A percentile compares a stretch with the other conserved stretches of the same genome.
Conservation (phyloP, 2,888 invertebrate genomes). For the Leptarthrus brevirostris region DNA sequence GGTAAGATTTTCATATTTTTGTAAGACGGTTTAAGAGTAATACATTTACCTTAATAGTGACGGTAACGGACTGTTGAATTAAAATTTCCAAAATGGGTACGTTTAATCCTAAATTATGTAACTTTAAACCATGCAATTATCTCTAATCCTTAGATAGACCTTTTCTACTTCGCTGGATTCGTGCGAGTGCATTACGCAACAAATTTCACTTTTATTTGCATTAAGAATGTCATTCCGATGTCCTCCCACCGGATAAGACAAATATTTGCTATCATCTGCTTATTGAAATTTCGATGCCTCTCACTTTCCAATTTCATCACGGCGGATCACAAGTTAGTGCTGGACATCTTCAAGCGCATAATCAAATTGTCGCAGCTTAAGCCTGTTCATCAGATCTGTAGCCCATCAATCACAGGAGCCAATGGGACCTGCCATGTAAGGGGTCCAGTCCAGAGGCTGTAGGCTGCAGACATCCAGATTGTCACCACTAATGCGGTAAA, state of each 20-base stretch:
- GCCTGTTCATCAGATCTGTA: conserved; percentile 23
- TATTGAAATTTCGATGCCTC: conserved; percentile 8
- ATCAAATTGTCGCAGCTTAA: conserved; percentile 39
- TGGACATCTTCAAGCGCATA: conserved; percentile 30
- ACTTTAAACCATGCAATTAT: too few species aligned
- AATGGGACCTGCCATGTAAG: background rate
- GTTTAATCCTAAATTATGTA: too few species aligned
- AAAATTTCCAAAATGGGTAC: too few species aligned
- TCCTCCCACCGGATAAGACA: conserved; percentile 34
- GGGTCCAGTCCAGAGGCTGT: conserved; percentile 8
- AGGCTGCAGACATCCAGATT: background rate
- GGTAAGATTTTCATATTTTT: too few species aligned
- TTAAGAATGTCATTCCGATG: conserved; percentile 19
- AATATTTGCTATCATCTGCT: conserved; percentile 31
- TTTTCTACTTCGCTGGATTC: too few species aligned
- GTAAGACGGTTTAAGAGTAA: too few species aligned
- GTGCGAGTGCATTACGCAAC: too few species aligned
- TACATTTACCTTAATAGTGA: too few species aligned
- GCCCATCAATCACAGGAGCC: conserved; percentile 21
- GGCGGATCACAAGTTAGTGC: conserved; percentile 9
- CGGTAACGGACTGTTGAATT: too few species aligned
- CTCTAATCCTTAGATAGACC: too few species aligned
- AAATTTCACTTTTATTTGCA: conserved; percentile 15
- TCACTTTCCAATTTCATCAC: conserved; percentile 43
- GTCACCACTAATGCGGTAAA: conserved; percentile 8